These are phyloP conservation scores for Zhengitettix transpicula DNA, from an alignment of 2,888 invertebrate species.

Conservation along the genomic window DNA sequence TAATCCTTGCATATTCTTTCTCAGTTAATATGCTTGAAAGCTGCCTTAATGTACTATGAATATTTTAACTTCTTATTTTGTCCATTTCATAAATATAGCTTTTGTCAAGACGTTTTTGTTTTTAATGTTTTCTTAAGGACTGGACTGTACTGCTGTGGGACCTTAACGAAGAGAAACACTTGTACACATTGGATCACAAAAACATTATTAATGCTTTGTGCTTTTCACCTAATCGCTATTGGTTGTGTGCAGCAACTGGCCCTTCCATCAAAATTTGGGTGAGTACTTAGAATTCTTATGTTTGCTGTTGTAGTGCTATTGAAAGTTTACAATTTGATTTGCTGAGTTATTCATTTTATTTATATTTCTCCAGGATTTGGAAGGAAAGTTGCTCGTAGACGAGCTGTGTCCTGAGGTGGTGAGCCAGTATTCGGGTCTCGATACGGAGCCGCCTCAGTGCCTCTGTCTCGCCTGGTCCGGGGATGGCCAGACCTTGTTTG, in stretches of 20 bases:
- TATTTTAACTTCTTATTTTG: too few relatives aligned
- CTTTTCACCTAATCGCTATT: slow-evolving; percentile 98
- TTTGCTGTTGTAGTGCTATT: background rate
- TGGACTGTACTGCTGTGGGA: slow-evolving; percentile 99
- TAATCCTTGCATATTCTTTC: too few relatives aligned
- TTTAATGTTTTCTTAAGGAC: slow-evolving; percentile 38
- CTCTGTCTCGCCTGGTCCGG: slow-evolving; percentile 96
- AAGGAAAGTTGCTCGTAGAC: slow-evolving; percentile 98
- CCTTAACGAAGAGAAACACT: slow-evolving; percentile 95
- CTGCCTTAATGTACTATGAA: too few relatives aligned
- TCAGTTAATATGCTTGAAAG: too few relatives aligned
- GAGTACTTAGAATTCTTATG: slow-evolving; percentile 19
- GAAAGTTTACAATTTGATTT: background rate
- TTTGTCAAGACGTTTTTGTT: too few relatives aligned
- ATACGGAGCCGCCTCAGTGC: slow-evolving; percentile 89
- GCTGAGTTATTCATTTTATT: background rate
- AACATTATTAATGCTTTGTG: slow-evolving; percentile 95
- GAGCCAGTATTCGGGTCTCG: slow-evolving; percentile 41
- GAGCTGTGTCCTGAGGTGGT: slow-evolving; percentile 94
- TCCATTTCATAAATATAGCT: too few relatives aligned
- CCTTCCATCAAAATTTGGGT: slow-evolving; percentile 97
- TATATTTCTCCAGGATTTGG: slow-evolving; percentile 57
- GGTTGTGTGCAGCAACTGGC: slow-evolving; percentile 98
- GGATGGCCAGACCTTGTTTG: slow-evolving; percentile 96
- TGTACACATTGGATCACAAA: slow-evolving; percentile 96